Conservation (phyloP, 2,888 invertebrate genomes). For the Caenorhabditis sp. region DNA sequence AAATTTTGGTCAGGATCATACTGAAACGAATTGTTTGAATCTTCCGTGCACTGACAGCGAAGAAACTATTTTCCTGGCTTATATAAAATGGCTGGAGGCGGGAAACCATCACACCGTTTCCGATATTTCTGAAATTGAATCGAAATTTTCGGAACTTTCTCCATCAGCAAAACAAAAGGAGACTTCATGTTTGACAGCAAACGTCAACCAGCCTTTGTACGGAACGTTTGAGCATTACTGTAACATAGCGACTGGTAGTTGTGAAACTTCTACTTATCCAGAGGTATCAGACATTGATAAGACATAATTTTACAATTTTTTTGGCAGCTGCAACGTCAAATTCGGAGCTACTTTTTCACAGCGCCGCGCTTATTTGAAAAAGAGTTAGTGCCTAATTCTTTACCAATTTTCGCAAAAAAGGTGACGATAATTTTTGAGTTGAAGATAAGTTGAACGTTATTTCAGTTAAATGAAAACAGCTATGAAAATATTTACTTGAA, state of each 20-base stretch:
- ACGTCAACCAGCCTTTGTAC: no score
- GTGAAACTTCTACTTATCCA: slow-evolving; percentile 14
- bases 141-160: no score
- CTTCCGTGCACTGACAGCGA: no score
- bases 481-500: not conserved
- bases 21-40: no score
- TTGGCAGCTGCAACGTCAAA: slow-evolving; percentile 23
- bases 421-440: not conserved
- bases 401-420: not conserved
- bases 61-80: no score
- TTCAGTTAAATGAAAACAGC: slow-evolving; percentile 3
- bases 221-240: slow-evolving; percentile 13
- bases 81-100: no score
- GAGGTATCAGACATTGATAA: not conserved
- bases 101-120: no score
- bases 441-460: no score
- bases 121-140: not conserved
- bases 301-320: not conserved
- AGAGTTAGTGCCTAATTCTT: not conserved
- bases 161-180: not conserved
- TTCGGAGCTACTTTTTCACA: slow-evolving; percentile 32
- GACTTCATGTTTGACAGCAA: no score
- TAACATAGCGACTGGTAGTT: not conserved
- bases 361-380: slow-evolving; percentile 4
- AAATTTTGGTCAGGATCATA: no score